phyloP scores from a whole-genome alignment of 2,888 invertebrate species.

The Apotomis capreana region DNA sequence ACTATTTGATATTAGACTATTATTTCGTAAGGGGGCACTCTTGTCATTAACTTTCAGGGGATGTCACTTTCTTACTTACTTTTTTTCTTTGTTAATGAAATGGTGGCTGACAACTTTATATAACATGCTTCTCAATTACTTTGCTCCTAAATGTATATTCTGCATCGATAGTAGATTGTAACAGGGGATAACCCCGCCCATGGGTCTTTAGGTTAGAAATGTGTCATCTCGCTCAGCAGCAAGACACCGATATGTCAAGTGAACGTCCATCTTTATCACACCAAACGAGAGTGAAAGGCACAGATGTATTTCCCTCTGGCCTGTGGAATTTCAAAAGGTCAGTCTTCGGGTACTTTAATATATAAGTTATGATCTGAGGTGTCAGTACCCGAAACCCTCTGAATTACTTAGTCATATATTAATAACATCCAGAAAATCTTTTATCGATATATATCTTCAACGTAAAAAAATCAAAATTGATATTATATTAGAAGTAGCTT shows the following conservation, averaged over 20 bases:
- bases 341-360: no score
- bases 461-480: constrained; percentile 55
- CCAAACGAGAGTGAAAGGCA: background rate
- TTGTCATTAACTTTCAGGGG: no score
- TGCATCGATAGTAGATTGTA: background rate
- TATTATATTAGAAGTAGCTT: constrained; percentile 73
- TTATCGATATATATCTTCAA: constrained; percentile 50
- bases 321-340: no score
- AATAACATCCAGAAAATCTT: constrained; percentile 42
- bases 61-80: no score
- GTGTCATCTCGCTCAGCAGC: background rate
- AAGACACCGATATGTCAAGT: background rate
- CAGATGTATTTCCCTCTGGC: background rate
- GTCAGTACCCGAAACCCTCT: background rate
- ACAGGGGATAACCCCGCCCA: background rate
- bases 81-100: no score
- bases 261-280: background rate
- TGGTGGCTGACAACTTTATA: no score
- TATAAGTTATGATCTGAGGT: background rate
- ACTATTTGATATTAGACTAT: no score
- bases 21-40: no score
- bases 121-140: no score
- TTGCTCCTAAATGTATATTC: no score
- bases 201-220: background rate
- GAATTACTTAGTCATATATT: background rate